Evolutionary conservation across 2,797 vertebrate genomes (phyloP).

Genomic region (Taeniopygia guttata): DNA sequence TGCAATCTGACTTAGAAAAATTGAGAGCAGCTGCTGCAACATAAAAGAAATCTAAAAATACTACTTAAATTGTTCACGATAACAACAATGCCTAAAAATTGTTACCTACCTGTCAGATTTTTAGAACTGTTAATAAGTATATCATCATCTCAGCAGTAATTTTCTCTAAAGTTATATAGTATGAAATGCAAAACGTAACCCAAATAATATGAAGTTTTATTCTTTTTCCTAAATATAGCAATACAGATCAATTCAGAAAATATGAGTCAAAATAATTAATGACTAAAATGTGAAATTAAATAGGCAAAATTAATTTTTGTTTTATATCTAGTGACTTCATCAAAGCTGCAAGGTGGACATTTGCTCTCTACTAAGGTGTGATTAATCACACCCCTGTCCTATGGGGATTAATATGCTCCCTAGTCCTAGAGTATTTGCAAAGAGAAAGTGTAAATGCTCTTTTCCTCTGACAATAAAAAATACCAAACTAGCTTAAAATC

Average conservation of each 20-base stretch:
- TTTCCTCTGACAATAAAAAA: neutral
- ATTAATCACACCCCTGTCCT: neutral
- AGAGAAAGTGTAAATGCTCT: neutral
- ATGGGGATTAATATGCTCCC: neutral
- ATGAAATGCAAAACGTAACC: slow-evolving; percentile 11
- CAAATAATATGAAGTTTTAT: neutral
- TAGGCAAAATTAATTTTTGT: neutral
- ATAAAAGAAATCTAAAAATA: slow-evolving; percentile 68
- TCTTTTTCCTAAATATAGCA: neutral
- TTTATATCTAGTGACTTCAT: neutral
- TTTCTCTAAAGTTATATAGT: neutral
- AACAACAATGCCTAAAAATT: slow-evolving; percentile 36
- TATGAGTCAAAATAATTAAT: neutral
- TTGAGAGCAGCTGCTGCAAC: slow-evolving; percentile 48
- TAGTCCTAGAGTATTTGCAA: neutral
- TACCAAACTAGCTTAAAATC: neutral
- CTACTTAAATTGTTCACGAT: slow-evolving; percentile 15
- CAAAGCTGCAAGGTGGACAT: neutral
- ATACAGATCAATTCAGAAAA: neutral
- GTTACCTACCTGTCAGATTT: slow-evolving; percentile 41
- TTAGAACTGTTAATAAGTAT: slow-evolving; percentile 12
- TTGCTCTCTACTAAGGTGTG: neutral
- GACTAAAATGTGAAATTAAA: neutral
- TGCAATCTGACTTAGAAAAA: slow-evolving; percentile 38
- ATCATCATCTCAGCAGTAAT: slow-evolving; percentile 34